Evolutionary conservation across 2,888 invertebrate genomes (phyloP), one percentile per base, ranked within the genome.

Genomic region (Strigamia transsilvanica): DNA sequence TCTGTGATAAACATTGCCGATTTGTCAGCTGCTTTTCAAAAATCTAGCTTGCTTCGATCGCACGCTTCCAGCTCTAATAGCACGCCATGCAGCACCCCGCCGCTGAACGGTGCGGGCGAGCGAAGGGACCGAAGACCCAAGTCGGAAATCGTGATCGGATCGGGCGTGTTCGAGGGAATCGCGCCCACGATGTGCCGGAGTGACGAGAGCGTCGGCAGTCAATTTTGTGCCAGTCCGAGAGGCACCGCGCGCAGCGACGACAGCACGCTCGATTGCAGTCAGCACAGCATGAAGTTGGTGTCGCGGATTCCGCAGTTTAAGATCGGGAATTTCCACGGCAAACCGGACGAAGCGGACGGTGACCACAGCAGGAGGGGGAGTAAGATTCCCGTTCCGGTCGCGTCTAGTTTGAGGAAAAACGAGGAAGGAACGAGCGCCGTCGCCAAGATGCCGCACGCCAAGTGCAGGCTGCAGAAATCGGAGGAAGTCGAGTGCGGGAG

Each of bases 1-100:
- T 85, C 85, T 10, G 85, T 85, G 18, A 86, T 86, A 18, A 85
- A 84, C 79, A 61, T 86, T 34, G 84, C 84, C 41, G 86, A 86
- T 82, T 83, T 86, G 34, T 83, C 84, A 34, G 84, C 86, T 23
- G 85, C 86, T 38, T 86, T 86, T 82, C 85, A 85, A 61, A 85
- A 83, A 41, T 83, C 84, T 3, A 84, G 84, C 82, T 56, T 82
- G 61, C 27, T 84, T 79, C 80, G 83, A 23, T 80, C 84, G 38
- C 46, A 78, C 51, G 80, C 82, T 56, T 21, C 80, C 79, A 80
- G 83, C 81, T 13, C 80, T 18, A 23, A 73, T 34, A 79, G 56
- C 18, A 82, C 79, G 6, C 83, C 81, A 51, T 34, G 66, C 23
- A 23, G 61, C 21, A 82, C 73, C 18, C 80, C 79, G 27, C 80